These are phyloP conservation scores for Leptinotarsa peninsularis DNA, from an alignment of 2,888 invertebrate genomes.

Conservation along the genomic window DNA sequence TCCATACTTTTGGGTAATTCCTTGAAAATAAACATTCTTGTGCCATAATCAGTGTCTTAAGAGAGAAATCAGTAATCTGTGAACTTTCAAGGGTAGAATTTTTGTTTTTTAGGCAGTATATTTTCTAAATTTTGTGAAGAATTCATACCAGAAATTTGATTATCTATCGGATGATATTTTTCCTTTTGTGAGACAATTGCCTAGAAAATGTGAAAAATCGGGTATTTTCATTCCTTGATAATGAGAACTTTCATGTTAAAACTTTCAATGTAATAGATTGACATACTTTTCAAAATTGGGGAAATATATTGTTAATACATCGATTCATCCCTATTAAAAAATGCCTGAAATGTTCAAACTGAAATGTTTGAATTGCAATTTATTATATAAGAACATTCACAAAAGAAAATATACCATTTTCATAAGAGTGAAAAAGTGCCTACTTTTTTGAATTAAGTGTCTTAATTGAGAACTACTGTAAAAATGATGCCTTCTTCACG, in stretches of 20 bases:
- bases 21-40: not conserved
- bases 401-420: not conserved
- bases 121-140: not conserved
- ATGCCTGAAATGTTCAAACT: not conserved
- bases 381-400: too few relatives aligned
- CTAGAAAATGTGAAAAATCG: not conserved
- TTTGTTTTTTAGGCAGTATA: not conserved
- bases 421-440: conserved; percentile 26
- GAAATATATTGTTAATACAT: not conserved
- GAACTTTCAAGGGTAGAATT: too few relatives aligned
- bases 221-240: not conserved
- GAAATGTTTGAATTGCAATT: not conserved
- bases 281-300: not conserved
- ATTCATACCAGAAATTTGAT: not conserved
- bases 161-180: not conserved
- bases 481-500: conserved; percentile 27
- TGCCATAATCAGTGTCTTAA: conserved; percentile 9
- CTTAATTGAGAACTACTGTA: conserved; percentile 27
- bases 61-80: not conserved
- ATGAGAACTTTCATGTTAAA: not conserved
- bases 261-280: too few relatives aligned
- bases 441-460: conserved; percentile 24
- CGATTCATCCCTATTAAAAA: not conserved
- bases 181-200: not conserved
- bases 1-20: not conserved